Evolutionary conservation across 2,888 invertebrate species (phyloP), one percentile per base, ranked within the genome.

Genomic region (Ophioninae sp.): DNA sequence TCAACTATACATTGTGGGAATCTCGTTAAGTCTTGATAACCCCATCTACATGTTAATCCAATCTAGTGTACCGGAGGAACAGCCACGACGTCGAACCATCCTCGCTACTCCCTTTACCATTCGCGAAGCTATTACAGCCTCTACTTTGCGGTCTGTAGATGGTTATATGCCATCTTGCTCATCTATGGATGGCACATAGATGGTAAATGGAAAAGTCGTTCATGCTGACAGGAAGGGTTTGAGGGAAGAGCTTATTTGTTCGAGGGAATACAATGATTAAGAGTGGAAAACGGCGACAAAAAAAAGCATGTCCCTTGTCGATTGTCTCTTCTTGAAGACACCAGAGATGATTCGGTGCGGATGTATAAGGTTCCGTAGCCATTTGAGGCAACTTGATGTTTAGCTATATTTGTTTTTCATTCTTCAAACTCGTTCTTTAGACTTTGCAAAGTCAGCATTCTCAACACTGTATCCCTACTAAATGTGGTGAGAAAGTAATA

Each of bases 41-140:
- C 90, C 88, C 86, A 89, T 90, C 90, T 90, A 87, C 89, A 90
- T 91, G 91, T 90, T 90, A 91, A 91, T 91, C 89, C 90, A 89
- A 91, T 91, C 88, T 89, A 82, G 87, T 81, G 87, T 85, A 88
- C 86, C 84, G 79, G 68, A 70, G 86, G 79, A 83, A 50, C 83
- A 82, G 30, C 30, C 30, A 76, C 84, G 87, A 84, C 86, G 87
- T 89, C 87, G 88, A 87, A 87, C 84, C 87, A 57, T 39, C 57
- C 20, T 41, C 57, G 41, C 56, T 30, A 44, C 50, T 62, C 82
- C 84, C 85, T 88, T 89, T 88, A 88, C 82, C 84, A 85, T 85
- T 75, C 79, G 74, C 82, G 80, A 83, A 85, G 83, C 85, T 79
- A 86, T 86, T 82, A 86, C 86, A 82, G 62, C 80, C 76, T 83